Evolutionary conservation across 2,113 vertebrate species (phyloP), one percentile per base, ranked within the genome.

Genomic region (Serinus canaria): DNA sequence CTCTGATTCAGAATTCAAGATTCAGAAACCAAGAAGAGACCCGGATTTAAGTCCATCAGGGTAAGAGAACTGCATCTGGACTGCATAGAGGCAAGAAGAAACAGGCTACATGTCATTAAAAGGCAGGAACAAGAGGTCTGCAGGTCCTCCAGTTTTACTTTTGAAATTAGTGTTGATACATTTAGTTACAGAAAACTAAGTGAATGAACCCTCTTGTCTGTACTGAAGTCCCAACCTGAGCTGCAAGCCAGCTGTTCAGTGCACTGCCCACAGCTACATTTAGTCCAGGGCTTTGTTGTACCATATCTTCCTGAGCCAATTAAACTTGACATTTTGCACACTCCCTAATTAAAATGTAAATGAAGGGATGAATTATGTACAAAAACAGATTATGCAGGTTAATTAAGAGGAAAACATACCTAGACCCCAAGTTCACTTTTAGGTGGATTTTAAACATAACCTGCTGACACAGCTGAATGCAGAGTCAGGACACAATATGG

Each of bases 281-380:
- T 70, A 92, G 62, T 84, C 88, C 76, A 68, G 63, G 75, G 79
- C 90, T 98, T 96, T 97, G 74, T 92, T 98, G 89, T 94, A 96
- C 93, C 92, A 64, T 70, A 22, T 87, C 88, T 76, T 97, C 87
- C 90, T 76, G 85, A 98, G 95, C 93, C 97, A 98, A 98, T 98
- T 98, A 98, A 98, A 94, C 66, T 83, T 98, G 96, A 98, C 96
- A 98, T 97, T 98, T 98, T 97, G 93, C 77, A 96, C 89, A 43
- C 62, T 84, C 75, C 91, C 35, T 96, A 98, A 98, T 98, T 97
- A 98, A 96, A 96, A 98, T 98, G 97, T 90, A 98, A 98, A 98
- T 98, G 92, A 98, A 97, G 72, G 64, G 23, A 96, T 96, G 89
- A 95, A 95, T 97, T 97, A 96, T 97, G 85, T 93, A 97, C 95